Conservation (phyloP, 2,888 invertebrate species). For the Thumatha senex region DNA sequence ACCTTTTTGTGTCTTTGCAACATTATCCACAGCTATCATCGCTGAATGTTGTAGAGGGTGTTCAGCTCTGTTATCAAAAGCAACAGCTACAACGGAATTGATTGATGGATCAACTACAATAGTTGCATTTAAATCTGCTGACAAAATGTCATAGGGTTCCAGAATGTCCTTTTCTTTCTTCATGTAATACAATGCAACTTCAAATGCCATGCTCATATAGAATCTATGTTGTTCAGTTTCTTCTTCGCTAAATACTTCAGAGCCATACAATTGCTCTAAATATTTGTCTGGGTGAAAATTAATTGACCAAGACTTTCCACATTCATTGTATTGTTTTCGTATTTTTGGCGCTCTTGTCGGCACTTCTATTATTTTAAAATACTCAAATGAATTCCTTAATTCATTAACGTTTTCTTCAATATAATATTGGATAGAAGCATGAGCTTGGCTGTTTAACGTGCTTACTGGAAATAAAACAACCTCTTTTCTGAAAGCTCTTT, state of each 20-base stretch:
- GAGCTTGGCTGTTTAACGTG: constrained; percentile 42
- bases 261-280: constrained; percentile 86
- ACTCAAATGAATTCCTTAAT: constrained; percentile 70
- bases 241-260: constrained; percentile 81
- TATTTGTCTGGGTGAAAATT: constrained; percentile 92
- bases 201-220: constrained; percentile 84
- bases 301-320: constrained; percentile 88
- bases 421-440: constrained; percentile 66
- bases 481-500: constrained; percentile 86
- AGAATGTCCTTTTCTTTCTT: constrained; percentile 14
- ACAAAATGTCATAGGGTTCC: constrained; percentile 27
- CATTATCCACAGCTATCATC: constrained; percentile 93
- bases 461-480: constrained; percentile 80
- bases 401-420: constrained; percentile 73
- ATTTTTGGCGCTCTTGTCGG: constrained; percentile 85
- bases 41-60: constrained; percentile 92
- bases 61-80: constrained; percentile 79
- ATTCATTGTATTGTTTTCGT: constrained; percentile 85
- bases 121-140: constrained; percentile 48
- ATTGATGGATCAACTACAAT: constrained; percentile 90
- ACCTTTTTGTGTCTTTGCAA: constrained; percentile 92
- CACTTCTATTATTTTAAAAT: constrained; percentile 81
- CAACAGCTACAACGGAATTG: constrained; percentile 86
- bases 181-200: constrained; percentile 70
- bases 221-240: constrained; percentile 82